Evolutionary conservation across 2,113 vertebrate species (phyloP), one percentile per base, ranked within the genome.

Genomic region (Mesitornis unicolor): DNA sequence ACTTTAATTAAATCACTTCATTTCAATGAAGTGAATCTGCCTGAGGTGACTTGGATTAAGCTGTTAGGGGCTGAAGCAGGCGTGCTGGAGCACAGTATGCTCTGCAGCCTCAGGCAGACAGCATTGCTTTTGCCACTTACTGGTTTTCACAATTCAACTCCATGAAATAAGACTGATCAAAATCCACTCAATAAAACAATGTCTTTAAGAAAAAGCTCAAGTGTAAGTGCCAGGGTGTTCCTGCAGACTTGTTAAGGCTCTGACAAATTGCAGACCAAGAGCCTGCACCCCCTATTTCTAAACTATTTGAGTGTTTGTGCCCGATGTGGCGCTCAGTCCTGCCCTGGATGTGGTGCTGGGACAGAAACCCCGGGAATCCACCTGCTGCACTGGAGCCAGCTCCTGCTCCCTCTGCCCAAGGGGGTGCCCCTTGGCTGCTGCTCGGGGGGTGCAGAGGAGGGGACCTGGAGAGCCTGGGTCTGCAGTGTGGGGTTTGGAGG

Each of bases 61-160:
- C 31, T n/a, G 76, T 86, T 57, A 61, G 50, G 75, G 45, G 33
- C 50, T 33, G 42, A 33, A 74, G 42, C 53, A 56, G 47, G 26
- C 1, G 0, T 4, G 1, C 18, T 16, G 81, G 70, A 47, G 1
- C 19, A 5, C 36, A 7, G 5, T 3, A 1, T 63, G 74, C 64
- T 73, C 35, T 36, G 28, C 60, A 24, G 22, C 6, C 48, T 38
- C 9, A 31, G 60, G 13, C 14, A 59, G 59, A 4, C 7, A 47
- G 65, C 31, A 47, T 36, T 36, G 61, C n/a, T 42, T 57, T 59
- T 31, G n/a, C 43, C 26, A 24, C 48, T 56, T 53, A 33, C 4
- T 42, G n/a, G 9, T 47, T 64, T 71, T 60, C 51, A 26, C 20
- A 16, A 5, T 45, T 56, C 50, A 54, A 43, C 47, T 71, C 76